phyloP scores from a whole-genome alignment of 2,888 invertebrate genomes.

The Ectemnius lituratus region DNA sequence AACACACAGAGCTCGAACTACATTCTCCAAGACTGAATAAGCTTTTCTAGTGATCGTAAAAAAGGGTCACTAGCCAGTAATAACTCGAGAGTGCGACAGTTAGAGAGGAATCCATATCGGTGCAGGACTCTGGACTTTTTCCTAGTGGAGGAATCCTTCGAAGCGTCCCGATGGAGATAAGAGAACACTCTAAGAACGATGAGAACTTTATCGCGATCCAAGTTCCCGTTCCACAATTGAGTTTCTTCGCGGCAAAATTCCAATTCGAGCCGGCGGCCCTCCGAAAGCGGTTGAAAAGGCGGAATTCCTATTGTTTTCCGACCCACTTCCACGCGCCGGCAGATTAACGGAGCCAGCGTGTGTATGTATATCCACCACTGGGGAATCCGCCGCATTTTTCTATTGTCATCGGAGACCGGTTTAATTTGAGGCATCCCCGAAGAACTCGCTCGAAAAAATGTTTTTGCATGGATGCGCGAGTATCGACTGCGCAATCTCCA shows the following conservation, averaged over 20 bases:
- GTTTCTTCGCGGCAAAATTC: constrained; percentile 51
- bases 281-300: constrained; percentile 44
- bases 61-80: constrained; percentile 17
- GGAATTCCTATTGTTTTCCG: constrained; percentile 68
- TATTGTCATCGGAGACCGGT: constrained; percentile 41
- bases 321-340: constrained; percentile 68
- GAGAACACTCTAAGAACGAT: constrained; percentile 23
- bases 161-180: constrained; percentile 24
- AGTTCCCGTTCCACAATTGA: constrained; percentile 43
- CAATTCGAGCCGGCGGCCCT: constrained; percentile 34
- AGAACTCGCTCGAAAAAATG: constrained; percentile 4
- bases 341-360: constrained; percentile 69
- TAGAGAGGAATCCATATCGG: too few species aligned
- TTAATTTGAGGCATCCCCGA: constrained; percentile 48
- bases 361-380: constrained; percentile 60
- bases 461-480: background rate
- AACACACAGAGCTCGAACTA: too few species aligned
- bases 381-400: constrained; percentile 61
- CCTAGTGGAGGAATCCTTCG: constrained; percentile 8
- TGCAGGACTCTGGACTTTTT: background rate
- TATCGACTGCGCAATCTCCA: background rate
- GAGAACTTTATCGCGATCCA: constrained; percentile 33
- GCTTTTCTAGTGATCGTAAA: too few species aligned
- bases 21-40: too few species aligned
- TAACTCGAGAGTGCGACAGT: constrained; percentile 3